Evolutionary conservation across 1,140 invertebrate species (phyloP), one percentile per base, ranked within the genome.

Genomic region (Leptopilina boulardi): DNA sequence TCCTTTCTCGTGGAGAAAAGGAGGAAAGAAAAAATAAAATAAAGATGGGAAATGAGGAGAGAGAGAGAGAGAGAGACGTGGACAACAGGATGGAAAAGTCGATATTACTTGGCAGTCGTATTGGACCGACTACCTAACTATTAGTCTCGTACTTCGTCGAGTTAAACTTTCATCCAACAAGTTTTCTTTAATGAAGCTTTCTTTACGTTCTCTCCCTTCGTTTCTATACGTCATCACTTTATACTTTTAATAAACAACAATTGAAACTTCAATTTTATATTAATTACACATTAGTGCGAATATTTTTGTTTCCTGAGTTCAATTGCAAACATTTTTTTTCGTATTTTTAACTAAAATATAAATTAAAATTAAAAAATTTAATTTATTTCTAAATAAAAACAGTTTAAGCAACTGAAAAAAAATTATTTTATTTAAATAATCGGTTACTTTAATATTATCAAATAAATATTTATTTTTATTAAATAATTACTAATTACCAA

Each of bases 121-220:
- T 66, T 66, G 11, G 23, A 59, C 21, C 56, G 11, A 26, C 11
- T 23, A 59, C 54, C n/a, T 15, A 19, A 59, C 21, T 59, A 59
- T 26, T 59, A 59, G 21, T 59, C 21, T 15, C 23, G 23, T 59
- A 26, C 56, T 11, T 59, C 9, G 11, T 26, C 56, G 13, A 47
- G 42, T 51, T 59, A 77, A 79, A 79, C 77, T 79, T 79, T 73
- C 51, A 59, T n/a, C 41, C 75, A 77, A 73, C 41, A 73, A 79
- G 75, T 79, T 79, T 79, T 79, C 77, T 79, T 79, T 79, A 79
- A 79, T 75, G 75, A 76, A 79, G 75, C 75, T 51, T 70, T 70
- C 70, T 71, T 21, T 19, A n/a, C 1, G 74, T 59, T 44, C 75
- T 38, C 70, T 75, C 54, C 11, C 18, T 1, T 10, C 6, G 9